phyloP scores from a whole-genome alignment of 2,797 vertebrate species.

The Notoglanidium macrostoma region DNA sequence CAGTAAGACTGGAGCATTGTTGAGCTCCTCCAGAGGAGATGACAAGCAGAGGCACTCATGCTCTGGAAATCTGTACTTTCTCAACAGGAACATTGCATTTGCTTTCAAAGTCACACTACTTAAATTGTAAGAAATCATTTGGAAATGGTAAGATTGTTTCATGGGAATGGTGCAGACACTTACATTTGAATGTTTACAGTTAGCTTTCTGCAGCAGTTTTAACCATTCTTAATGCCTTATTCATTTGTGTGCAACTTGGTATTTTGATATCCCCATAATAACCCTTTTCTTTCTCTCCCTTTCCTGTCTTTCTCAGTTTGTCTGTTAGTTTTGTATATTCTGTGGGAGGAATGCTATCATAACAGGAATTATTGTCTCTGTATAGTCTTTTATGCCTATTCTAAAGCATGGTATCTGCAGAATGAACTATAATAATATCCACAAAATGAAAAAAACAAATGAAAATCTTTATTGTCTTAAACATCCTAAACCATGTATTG shows the following conservation, averaged over 20 bases:
- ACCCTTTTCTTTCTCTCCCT: background rate
- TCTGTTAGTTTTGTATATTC: background rate
- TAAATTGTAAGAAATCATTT: slow-evolving; percentile 20
- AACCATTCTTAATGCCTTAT: background rate
- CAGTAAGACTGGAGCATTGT: slow-evolving; percentile 38
- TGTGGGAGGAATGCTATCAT: background rate
- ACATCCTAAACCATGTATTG: background rate
- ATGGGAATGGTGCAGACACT: background rate
- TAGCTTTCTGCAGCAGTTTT: background rate
- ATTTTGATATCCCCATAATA: background rate
- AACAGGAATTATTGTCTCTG: background rate
- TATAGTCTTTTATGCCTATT: background rate
- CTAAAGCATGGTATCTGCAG: background rate
- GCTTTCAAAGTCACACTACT: background rate
- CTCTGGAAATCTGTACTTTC: slow-evolving; percentile 39
- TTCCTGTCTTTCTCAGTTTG: background rate
- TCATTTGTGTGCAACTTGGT: background rate
- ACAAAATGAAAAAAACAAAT: background rate
- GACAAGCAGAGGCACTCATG: slow-evolving; percentile 39
- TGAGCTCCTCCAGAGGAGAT: slow-evolving; percentile 38
- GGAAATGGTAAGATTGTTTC: slow-evolving; percentile 2
- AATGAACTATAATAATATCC: background rate
- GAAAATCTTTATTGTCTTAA: background rate
- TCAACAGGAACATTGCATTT: slow-evolving; percentile 22
- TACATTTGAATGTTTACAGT: background rate